Evolutionary conservation across 2,888 invertebrate genomes (phyloP), one percentile per base, ranked within the genome.

Genomic region (Octonoba sinensis): DNA sequence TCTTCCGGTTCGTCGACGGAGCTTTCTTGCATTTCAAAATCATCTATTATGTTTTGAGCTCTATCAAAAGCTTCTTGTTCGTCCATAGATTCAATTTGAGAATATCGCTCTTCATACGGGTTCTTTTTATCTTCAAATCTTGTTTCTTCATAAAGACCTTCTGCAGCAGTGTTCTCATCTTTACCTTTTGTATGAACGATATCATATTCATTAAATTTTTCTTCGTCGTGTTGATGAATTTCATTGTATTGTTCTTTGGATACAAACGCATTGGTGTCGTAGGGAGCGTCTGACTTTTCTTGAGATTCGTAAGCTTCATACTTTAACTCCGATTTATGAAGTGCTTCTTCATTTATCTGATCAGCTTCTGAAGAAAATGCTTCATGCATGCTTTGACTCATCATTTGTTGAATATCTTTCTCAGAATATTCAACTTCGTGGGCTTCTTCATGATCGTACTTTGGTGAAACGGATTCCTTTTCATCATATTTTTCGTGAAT

Each of bases 1-100:
- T 82, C 82, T 56, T 75, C 76, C 1, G 82, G 82, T 44, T 82
- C 81, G 24, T 82, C 81, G 15, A 75, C 81, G 13, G 79, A 81
- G 3, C 69, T 62, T 64, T 81, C 79, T 57, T 81, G 79, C 79
- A 81, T 81, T 27, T 81, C 79, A 8, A 62, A 46, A 62, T 81
- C 79, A 22, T 73, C 67, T 57, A 81, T 69, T 24, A 72, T 79
- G 13, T 73, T 51, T 22, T 15, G 12, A 15, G n/a, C 47, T 11
- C 15, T 16, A 18, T 56, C 67, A 67, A 51, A 67, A 3, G 18
- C 18, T 1, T 51, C 36, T 27, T 56, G 67, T 18, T 59, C 46
- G 12, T 66, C 36, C n/a, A 59, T 24, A 20, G 65, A 51, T 11
- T 64, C 27, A 57, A 56, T 36, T 22, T 72, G 62, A 24, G 62